Percentiles rank a stretch among this genome's conserved stretches.
Evolutionary conservation across 1,140 invertebrate species (phyloP).

Genomic region (Formica exsecta): DNA sequence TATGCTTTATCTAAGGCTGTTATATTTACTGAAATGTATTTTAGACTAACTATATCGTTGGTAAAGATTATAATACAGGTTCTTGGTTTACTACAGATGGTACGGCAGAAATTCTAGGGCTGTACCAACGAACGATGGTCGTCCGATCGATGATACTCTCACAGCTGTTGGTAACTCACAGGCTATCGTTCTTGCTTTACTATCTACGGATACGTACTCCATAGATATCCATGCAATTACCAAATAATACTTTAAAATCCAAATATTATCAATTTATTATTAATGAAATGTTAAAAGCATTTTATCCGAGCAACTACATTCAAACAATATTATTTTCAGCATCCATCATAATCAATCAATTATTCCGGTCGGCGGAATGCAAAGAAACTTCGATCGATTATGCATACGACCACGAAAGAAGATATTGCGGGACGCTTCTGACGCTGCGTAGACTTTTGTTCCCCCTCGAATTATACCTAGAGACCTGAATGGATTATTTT

Average conservation of each 20-base stretch:
- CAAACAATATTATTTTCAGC: neutral
- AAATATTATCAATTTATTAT: neutral
- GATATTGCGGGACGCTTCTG: constrained; percentile 49
- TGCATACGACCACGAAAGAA: constrained; percentile 53
- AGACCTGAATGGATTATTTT: constrained; percentile 18
- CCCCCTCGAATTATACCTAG: neutral
- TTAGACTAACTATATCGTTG: constrained; percentile 1
- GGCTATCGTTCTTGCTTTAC: neutral
- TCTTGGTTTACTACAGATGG: neutral
- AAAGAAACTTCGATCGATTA: constrained; percentile 63
- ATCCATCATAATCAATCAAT: too few species aligned
- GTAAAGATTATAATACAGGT: constrained; percentile 13
- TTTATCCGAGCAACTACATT: neutral
- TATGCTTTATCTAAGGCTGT: neutral
- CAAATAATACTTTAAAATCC: neutral
- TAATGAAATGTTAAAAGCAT: neutral
- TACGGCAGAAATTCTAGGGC: constrained; percentile 28
- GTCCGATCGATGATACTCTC: constrained; percentile 34
- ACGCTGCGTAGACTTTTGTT: neutral
- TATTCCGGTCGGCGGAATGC: constrained; percentile 34
- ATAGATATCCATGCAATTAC: neutral
- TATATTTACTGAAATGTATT: neutral
- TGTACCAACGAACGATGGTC: neutral
- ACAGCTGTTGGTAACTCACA: constrained; percentile 11
- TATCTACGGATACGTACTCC: constrained; percentile 3